A percentile compares a stretch with the other conserved stretches of the same genome.
phyloP scores from a whole-genome alignment of 2,888 invertebrate species.

The Drosophila monieri region DNA sequence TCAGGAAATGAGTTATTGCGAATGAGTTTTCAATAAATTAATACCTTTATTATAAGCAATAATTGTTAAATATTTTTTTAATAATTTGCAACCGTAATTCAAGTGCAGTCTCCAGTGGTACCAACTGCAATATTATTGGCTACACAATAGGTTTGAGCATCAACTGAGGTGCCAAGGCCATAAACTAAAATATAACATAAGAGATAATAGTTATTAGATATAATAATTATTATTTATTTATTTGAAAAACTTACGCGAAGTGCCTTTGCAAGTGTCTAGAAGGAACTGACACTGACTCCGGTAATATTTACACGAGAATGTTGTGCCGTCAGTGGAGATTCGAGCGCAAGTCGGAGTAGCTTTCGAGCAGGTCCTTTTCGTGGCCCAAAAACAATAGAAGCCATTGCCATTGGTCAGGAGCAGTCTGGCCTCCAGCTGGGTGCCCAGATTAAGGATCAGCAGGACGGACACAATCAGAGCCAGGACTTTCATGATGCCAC shows the following conservation, averaged over 20 bases:
- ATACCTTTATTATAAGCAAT: not conserved
- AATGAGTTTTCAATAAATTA: slow-evolving; percentile 27
- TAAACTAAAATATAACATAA: slow-evolving; percentile 21
- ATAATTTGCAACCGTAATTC: not conserved
- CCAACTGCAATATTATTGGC: slow-evolving; percentile 3
- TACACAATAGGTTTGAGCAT: not conserved
- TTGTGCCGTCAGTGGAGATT: not conserved
- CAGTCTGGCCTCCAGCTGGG: slow-evolving; percentile 37
- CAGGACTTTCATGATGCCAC: slow-evolving; percentile 22
- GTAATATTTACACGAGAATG: slow-evolving; percentile 47
- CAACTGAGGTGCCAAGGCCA: slow-evolving; percentile 7
- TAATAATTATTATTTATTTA: not conserved
- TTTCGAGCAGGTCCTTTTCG: slow-evolving; percentile 41
- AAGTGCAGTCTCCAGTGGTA: slow-evolving; percentile 14
- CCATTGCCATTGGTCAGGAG: slow-evolving; percentile 35
- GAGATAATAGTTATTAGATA: not conserved
- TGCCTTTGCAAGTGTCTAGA: slow-evolving; percentile 47
- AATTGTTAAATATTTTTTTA: not conserved
- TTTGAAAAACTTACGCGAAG: slow-evolving; percentile 39
- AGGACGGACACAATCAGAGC: slow-evolving; percentile 8
- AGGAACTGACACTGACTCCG: slow-evolving; percentile 49
- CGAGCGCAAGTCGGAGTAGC: slow-evolving; percentile 27
- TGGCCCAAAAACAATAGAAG: slow-evolving; percentile 53
- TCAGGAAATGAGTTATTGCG: slow-evolving; percentile 14
- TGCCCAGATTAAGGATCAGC: slow-evolving; percentile 16